These are phyloP conservation scores for Drosophila kambysellisi DNA, from an alignment of 2,888 invertebrate species.

Conservation along the genomic window DNA sequence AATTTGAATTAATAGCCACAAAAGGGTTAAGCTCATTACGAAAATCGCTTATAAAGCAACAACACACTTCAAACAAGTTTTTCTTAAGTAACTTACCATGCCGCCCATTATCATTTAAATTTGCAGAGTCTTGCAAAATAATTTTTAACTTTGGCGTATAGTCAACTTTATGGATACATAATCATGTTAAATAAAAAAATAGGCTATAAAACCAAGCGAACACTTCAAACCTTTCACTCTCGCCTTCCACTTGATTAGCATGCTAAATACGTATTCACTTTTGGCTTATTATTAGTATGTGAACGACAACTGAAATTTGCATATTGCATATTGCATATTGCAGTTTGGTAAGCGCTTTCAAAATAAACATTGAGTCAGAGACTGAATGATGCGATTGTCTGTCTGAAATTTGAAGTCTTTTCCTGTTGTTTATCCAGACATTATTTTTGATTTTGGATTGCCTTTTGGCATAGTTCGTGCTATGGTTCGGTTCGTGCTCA, in stretches of 20 bases:
- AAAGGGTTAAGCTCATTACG: conserved; percentile 49
- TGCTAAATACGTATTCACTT: conserved; percentile 62
- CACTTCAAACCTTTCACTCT: conserved; percentile 63
- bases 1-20: conserved; percentile 38
- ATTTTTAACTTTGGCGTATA: conserved; percentile 35
- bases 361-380: conserved; percentile 39
- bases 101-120: conserved; percentile 67
- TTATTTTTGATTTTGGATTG: conserved; percentile 24
- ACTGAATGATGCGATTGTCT: conserved; percentile 35
- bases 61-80: conserved; percentile 22
- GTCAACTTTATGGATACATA: conserved; percentile 42
- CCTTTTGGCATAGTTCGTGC: conserved; percentile 62
- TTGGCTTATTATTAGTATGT: conserved; percentile 36
- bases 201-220: conserved; percentile 40
- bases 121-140: conserved; percentile 56
- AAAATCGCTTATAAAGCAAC: conserved; percentile 33
- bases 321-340: conserved; percentile 69
- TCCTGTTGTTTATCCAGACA: conserved; percentile 31
- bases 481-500: conserved; percentile 46
- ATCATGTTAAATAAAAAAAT: conserved; percentile 54
- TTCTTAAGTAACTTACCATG: conserved; percentile 34
- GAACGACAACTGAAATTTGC: conserved; percentile 44
- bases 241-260: conserved; percentile 54
- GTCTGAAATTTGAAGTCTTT: conserved; percentile 8
- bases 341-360: conserved; percentile 42